These are phyloP conservation scores for Xiphorhynchus elegans DNA, from an alignment of 2,113 vertebrate genomes.

Conservation along the genomic window DNA sequence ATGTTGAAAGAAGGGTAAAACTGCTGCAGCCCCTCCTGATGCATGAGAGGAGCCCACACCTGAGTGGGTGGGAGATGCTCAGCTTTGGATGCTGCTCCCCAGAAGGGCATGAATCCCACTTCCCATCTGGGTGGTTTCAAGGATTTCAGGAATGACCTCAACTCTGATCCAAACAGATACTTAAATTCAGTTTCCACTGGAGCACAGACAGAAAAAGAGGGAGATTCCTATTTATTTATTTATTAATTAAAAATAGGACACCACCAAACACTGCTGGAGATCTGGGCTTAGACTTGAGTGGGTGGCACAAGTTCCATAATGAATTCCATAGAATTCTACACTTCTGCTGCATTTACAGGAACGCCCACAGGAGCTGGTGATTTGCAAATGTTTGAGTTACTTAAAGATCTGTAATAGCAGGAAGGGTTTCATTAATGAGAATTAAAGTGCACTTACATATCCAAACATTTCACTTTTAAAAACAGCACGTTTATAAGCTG, in stretches of 20 bases:
- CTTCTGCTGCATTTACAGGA: background rate
- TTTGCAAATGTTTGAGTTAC: background rate
- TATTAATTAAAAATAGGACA: background rate
- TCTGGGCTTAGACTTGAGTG: background rate
- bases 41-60: background rate
- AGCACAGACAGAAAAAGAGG: background rate
- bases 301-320: background rate
- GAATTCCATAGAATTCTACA: background rate
- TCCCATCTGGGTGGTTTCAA: background rate
- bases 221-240: background rate
- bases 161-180: background rate
- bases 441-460: background rate
- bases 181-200: background rate
- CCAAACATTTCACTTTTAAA: background rate
- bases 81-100: background rate
- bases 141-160: background rate
- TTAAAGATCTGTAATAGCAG: background rate
- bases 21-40: background rate
- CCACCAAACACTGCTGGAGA: background rate
- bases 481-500: background rate
- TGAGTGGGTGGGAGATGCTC: background rate
- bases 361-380: background rate
- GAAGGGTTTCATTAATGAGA: slow-evolving; percentile 10
- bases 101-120: background rate
- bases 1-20: background rate